These are phyloP conservation scores for Corvus hawaiiensis DNA, from an alignment of 2,113 vertebrate species.

Conservation along the genomic window DNA sequence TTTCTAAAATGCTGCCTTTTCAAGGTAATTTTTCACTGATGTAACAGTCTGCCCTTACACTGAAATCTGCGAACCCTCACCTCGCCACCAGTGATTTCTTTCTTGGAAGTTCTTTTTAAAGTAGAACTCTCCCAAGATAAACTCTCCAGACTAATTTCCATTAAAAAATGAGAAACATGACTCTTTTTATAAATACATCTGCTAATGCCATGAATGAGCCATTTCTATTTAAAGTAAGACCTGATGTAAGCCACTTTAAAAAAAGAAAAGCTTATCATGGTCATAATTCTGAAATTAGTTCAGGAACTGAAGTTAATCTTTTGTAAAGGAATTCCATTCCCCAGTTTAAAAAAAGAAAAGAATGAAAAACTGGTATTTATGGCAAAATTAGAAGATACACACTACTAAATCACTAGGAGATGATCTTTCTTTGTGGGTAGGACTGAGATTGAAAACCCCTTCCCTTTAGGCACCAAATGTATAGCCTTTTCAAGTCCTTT, in stretches of 20 bases:
- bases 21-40: background rate
- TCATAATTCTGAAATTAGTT: background rate
- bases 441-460: background rate
- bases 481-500: constrained; percentile 11
- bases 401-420: background rate
- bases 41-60: background rate
- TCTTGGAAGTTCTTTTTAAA: background rate
- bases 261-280: background rate
- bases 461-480: background rate
- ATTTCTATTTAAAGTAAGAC: constrained; percentile 4
- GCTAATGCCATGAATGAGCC: background rate
- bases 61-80: background rate
- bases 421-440: background rate
- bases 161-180: background rate
- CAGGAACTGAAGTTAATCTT: background rate
- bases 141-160: background rate
- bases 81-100: background rate
- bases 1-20: background rate
- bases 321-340: background rate
- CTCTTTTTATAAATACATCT: background rate
- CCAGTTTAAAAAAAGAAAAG: background rate
- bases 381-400: background rate
- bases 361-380: background rate
- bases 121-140: background rate
- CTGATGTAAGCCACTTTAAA: background rate